Evolutionary conservation across 1,140 invertebrate genomes (phyloP).

Genomic region (Coboldia fuscipes): DNA sequence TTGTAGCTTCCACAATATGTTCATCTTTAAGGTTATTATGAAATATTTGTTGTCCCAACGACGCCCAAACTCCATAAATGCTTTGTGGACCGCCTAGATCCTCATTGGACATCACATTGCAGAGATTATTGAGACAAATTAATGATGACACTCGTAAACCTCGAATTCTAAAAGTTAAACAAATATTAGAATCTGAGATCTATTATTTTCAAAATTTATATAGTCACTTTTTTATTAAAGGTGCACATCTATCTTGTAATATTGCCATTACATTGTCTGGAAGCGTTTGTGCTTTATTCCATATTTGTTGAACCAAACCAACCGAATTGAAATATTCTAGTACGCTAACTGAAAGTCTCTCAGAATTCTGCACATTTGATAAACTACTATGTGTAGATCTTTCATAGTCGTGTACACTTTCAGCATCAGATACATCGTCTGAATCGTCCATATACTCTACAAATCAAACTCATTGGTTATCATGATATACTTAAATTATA

Average conservation of each 20-base stretch:
- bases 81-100: constrained; percentile 11
- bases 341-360: constrained; percentile 11
- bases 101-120: constrained; percentile 9
- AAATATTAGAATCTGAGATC: background rate
- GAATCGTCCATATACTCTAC: constrained; percentile 6
- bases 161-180: constrained; percentile 3
- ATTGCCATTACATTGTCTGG: constrained; percentile 8
- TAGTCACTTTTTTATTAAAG: constrained; percentile 7
- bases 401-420: constrained; percentile 13
- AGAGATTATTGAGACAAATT: constrained; percentile 13
- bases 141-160: constrained; percentile 11
- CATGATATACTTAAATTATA: background rate
- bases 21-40: constrained; percentile 10
- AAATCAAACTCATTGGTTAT: background rate
- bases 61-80: constrained; percentile 15
- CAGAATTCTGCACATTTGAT: constrained; percentile 13
- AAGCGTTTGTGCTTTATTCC: constrained; percentile 8
- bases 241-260: constrained; percentile 2
- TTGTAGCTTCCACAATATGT: constrained; percentile 10
- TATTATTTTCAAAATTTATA: background rate
- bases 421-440: constrained; percentile 12
- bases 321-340: constrained; percentile 10
- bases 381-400: constrained; percentile 6
- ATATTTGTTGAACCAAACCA: constrained; percentile 7
- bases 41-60: constrained; percentile 13